These are phyloP conservation scores for Thomomys bottae DNA, from an alignment of 2,113 vertebrate genomes.

Conservation along the genomic window DNA sequence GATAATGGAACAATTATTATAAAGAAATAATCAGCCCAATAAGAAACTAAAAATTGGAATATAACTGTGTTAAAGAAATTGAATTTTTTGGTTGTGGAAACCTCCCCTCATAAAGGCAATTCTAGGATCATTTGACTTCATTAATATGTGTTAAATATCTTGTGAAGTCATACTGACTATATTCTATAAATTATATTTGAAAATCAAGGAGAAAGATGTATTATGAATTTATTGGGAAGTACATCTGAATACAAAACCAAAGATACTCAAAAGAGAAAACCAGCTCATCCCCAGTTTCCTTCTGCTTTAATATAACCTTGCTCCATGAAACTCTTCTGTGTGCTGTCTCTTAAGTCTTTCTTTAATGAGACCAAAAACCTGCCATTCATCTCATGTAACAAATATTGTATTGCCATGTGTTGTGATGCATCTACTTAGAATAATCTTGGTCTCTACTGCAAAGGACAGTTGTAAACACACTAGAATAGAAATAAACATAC, in stretches of 20 bases:
- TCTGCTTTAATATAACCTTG: no score
- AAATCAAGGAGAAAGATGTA: background rate
- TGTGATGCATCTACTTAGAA: background rate
- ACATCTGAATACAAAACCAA: slow-evolving; percentile 26
- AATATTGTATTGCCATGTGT: background rate
- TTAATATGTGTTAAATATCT: background rate
- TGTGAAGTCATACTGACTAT: background rate
- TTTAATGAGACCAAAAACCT: no score
- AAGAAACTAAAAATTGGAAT: background rate
- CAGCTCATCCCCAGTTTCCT: no score
- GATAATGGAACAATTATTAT: background rate
- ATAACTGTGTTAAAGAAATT: background rate
- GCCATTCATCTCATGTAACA: background rate
- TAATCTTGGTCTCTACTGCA: background rate
- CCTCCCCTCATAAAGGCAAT: background rate
- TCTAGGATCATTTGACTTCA: background rate
- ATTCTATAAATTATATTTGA: background rate
- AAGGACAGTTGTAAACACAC: background rate
- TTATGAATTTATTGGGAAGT: background rate
- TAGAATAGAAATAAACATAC: background rate
- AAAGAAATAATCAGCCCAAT: background rate
- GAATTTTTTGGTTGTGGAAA: background rate
- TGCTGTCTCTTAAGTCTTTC: no score
- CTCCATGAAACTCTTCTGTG: no score
- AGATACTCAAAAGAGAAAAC: background rate